Evolutionary conservation across 2,888 invertebrate species (phyloP).

Genomic region (Chrysomela aeneicollis): DNA sequence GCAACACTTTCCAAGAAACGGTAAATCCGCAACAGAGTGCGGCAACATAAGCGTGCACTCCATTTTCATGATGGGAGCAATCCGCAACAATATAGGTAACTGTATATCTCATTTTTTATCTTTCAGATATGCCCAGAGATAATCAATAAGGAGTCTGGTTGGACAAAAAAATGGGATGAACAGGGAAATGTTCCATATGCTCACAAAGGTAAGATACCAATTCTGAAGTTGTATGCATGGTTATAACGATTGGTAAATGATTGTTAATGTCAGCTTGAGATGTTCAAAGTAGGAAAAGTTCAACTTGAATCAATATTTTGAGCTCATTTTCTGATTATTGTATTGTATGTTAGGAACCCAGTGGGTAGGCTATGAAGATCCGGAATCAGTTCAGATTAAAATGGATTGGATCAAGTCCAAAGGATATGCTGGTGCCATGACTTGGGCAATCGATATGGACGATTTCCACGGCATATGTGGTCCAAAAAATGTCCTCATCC

Average conservation of each 20-base stretch:
- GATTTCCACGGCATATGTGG: slow-evolving; percentile 88
- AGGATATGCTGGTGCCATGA: slow-evolving; percentile 89
- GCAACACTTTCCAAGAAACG: too few species aligned
- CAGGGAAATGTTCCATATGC: slow-evolving; percentile 85
- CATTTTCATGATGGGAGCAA: too few species aligned
- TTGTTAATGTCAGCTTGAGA: too few species aligned
- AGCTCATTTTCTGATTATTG: too few species aligned
- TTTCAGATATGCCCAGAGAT: slow-evolving; percentile 80
- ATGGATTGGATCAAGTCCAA: slow-evolving; percentile 87
- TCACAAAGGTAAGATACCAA: slow-evolving; percentile 71
- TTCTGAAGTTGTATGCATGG: too few species aligned
- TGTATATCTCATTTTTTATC: too few species aligned
- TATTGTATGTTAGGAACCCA: slow-evolving; percentile 66
- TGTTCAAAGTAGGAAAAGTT: too few species aligned
- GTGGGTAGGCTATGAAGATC: slow-evolving; percentile 91
- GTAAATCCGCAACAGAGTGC: too few species aligned
- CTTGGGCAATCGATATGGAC: slow-evolving; percentile 93
- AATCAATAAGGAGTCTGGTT: slow-evolving; percentile 72
- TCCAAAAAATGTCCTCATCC: slow-evolving; percentile 75
- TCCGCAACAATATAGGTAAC: too few species aligned
- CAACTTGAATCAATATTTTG: too few species aligned
- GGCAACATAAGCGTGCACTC: too few species aligned
- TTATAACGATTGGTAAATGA: too few species aligned
- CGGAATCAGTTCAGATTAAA: slow-evolving; percentile 83
- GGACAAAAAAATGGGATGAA: slow-evolving; percentile 87